A percentile compares a stretch with the other conserved stretches of the same genome.
phyloP scores from a whole-genome alignment of 2,113 vertebrate genomes.

The Xiphorhynchus elegans region DNA sequence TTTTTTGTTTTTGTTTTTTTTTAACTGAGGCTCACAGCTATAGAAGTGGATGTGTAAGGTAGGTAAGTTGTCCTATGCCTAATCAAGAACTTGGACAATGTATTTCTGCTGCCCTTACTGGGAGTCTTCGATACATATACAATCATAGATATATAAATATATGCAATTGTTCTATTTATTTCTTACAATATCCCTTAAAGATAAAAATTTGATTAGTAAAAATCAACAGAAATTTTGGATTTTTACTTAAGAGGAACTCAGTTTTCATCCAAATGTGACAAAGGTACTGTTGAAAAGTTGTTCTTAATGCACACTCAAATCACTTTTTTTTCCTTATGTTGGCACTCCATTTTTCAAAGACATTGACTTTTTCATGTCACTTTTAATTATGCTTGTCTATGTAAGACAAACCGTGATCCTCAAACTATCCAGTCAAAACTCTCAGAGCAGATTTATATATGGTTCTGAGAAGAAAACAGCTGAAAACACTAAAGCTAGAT shows the following conservation, averaged over 20 bases:
- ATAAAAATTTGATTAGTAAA: background rate
- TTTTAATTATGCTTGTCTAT: slow-evolving; percentile 35
- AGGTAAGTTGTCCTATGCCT: background rate
- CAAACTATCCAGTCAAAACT: background rate
- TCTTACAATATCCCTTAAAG: background rate
- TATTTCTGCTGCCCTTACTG: background rate
- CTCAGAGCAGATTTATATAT: background rate
- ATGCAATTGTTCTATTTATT: background rate
- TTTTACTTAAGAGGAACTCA: background rate
- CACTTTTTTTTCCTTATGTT: background rate
- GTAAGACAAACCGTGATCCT: background rate
- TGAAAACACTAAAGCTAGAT: slow-evolving; percentile 8
- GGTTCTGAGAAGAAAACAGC: background rate
- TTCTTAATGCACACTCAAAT: background rate
- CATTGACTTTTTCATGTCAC: slow-evolving; percentile 21
- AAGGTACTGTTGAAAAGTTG: background rate
- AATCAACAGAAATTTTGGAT: background rate
- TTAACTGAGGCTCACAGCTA: background rate
- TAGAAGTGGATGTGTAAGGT: background rate
- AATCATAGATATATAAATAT: background rate
- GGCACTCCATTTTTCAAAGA: background rate
- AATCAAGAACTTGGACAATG: background rate
- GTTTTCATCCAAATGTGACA: background rate
- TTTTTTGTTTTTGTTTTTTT: background rate
- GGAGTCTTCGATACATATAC: background rate